These are phyloP conservation scores for Anastatus disparis DNA, from an alignment of 1,140 invertebrate genomes.

Conservation along the genomic window DNA sequence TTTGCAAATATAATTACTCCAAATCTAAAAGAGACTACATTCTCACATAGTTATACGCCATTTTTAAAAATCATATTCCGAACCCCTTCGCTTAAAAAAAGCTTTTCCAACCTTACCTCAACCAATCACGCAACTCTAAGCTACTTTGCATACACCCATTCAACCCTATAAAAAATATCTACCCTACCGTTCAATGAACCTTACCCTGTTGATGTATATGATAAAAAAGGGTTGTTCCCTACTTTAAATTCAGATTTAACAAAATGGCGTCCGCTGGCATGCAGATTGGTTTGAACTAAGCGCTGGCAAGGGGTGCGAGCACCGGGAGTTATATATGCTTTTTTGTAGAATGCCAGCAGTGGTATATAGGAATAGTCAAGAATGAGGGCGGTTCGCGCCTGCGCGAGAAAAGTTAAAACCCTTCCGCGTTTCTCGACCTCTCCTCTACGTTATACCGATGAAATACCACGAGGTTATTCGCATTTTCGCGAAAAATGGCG, in stretches of 20 bases:
- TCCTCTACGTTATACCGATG: background rate
- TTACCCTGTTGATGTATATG: too few relatives aligned
- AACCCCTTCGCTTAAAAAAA: too few relatives aligned
- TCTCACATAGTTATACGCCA: too few relatives aligned
- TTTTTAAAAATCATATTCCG: too few relatives aligned
- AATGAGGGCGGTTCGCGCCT: slow-evolving; percentile 64
- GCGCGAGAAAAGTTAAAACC: slow-evolving; percentile 55
- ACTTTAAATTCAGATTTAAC: slow-evolving; percentile 53
- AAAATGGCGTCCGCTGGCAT: slow-evolving; percentile 65
- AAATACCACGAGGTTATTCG: slow-evolving; percentile 37
- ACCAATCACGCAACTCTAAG: background rate
- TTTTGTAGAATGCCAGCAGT: too few relatives aligned
- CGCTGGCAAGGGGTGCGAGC: slow-evolving; percentile 52
- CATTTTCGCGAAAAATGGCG: slow-evolving; percentile 53
- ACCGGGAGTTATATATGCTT: slow-evolving; percentile 55
- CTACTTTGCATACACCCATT: slow-evolving; percentile 17
- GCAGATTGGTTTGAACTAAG: slow-evolving; percentile 60
- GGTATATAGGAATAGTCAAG: too few relatives aligned
- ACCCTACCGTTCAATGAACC: too few relatives aligned
- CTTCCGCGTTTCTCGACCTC: slow-evolving; percentile 52
- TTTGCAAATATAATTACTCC: too few relatives aligned
- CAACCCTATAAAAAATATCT: slow-evolving; percentile 20
- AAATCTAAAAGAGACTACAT: too few relatives aligned
- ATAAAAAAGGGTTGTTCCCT: slow-evolving; percentile 40
- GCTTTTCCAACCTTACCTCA: slow-evolving; percentile 10